Evolutionary conservation across 1,140 invertebrate genomes (phyloP), one percentile per base, ranked within the genome.

Genomic region (Megathymus violae): DNA sequence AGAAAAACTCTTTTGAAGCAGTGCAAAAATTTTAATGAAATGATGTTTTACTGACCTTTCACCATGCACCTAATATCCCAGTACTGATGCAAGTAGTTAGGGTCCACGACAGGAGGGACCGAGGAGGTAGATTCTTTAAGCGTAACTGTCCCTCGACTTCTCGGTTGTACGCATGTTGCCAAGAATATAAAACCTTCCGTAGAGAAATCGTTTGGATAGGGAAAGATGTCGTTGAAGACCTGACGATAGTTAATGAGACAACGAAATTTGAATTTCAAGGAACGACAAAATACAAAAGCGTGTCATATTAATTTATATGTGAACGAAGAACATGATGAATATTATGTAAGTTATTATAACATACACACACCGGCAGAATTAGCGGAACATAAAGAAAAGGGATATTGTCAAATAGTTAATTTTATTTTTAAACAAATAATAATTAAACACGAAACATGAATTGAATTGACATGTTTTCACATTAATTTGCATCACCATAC

Each of bases 101-200:
- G 96, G 85, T 97, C 93, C 11, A 97, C 95, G 4, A 93, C 78
- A 0, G 96, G 96, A n/a, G 93, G 92, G 38, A 93, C 91, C 0
- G 81, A 80, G 15, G 95, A 94, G 76, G 94, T 92, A 7, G 71
- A 80, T 31, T 92, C 92, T 16, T 71, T 74, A 0, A 96, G 71
- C 0, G 82, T 89, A 0, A 97, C 77, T 4, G 74, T 90, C 1
- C 96, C 96, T 50, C 94, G 91, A 36, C 95, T 96, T 27, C 89
- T 85, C 0, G 96, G 95, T 73, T 95, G 93, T 10, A 93, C 74
- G 64, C 95, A 96, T 4, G 89, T 93, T 0, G 93, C 89, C 6
- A 96, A 80, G 36, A 94, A 92, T 36, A 96, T 87, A 74, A 96
- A 95, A 6, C 95, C 95, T 71, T 96, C 95, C 44, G 93, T 92